Conservation (phyloP, 1,140 invertebrate genomes). For the Anthonomus grandis region DNA sequence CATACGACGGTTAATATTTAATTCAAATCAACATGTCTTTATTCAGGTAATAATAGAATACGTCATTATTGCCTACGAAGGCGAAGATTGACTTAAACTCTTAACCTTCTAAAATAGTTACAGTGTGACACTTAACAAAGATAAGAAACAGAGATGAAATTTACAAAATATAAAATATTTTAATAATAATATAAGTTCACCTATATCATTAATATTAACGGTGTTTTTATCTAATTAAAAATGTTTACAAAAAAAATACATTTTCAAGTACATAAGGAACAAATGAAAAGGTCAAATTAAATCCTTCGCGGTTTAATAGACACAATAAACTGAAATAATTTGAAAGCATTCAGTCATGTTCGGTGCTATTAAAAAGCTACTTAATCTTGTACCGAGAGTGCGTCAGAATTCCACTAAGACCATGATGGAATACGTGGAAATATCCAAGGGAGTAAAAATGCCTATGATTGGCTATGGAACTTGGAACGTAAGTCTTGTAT, state of each 20-base stretch:
- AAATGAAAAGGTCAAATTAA: not conserved
- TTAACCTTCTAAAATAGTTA: no score
- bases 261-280: not conserved
- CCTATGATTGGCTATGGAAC: constrained; percentile 74
- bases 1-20: no score
- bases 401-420: not conserved
- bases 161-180: no score
- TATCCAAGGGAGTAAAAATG: constrained; percentile 56
- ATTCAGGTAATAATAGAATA: no score
- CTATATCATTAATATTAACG: no score
- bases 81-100: no score
- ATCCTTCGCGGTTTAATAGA: not conserved
- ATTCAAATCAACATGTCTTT: no score
- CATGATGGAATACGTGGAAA: constrained; percentile 20
- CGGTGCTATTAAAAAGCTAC: not conserved
- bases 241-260: not conserved
- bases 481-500: constrained; percentile 63
- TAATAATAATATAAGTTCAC: no score
- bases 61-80: no score
- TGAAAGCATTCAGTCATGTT: not conserved
- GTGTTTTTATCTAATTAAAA: no score
- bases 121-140: no score
- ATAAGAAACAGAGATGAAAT: no score
- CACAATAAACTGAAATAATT: not conserved
- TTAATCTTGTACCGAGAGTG: not conserved